Evolutionary conservation across 2,888 invertebrate species (phyloP).

Genomic region (Cheilosia vulpina): DNA sequence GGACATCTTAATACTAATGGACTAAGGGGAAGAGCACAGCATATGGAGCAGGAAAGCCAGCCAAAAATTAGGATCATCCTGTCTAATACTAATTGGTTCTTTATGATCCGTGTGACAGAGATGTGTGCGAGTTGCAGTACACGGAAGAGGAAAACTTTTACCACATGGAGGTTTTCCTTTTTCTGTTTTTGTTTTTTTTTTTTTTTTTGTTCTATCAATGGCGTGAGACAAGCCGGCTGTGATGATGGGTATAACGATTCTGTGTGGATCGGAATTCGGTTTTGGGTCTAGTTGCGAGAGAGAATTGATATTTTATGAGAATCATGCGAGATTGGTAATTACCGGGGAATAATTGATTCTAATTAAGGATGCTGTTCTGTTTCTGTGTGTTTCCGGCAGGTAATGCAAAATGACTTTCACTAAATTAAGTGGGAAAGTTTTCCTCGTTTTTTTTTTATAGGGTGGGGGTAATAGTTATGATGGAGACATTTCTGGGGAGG

Average conservation of each 20-base stretch:
- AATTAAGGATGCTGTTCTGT: conserved; percentile 2
- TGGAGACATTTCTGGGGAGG: too few species aligned
- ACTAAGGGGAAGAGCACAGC: conserved; percentile 9
- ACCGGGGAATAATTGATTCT: conserved; percentile 3
- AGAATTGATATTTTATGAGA: conserved; percentile 24
- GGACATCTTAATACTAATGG: not conserved
- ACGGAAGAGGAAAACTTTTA: conserved; percentile 32
- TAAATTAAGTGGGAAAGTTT: too few species aligned
- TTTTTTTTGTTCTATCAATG: not conserved
- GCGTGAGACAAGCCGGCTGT: not conserved
- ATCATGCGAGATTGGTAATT: conserved; percentile 13
- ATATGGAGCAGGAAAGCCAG: conserved; percentile 25
- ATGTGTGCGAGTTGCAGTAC: conserved; percentile 1
- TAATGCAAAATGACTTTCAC: not conserved
- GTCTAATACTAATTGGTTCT: conserved; percentile 51
- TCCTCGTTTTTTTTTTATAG: too few species aligned
- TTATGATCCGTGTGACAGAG: conserved; percentile 54
- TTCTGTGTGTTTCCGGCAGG: not conserved
- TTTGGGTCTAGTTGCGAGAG: conserved; percentile 3
- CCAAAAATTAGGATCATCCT: conserved; percentile 55
- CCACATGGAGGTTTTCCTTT: not conserved
- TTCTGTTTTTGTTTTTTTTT: not conserved
- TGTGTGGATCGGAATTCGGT: not conserved
- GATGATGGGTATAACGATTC: not conserved
- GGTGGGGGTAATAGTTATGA: too few species aligned